Percentiles rank a stretch among this genome's conserved stretches.
Conservation (phyloP, 2,888 invertebrate species). For the Steromphala cineraria region DNA sequence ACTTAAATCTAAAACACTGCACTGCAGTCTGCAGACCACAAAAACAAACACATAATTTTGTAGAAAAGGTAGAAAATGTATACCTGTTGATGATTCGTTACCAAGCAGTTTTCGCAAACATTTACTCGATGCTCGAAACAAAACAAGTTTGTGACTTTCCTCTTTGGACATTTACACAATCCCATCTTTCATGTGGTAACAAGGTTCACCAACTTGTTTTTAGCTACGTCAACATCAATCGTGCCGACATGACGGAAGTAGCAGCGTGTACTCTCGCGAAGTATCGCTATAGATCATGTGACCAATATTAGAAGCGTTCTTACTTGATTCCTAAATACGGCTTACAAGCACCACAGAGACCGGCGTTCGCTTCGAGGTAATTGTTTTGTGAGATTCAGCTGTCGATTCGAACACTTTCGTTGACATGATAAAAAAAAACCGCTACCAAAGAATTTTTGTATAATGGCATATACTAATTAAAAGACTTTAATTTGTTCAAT, state of each 20-base stretch:
- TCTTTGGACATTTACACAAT: constrained; percentile 97
- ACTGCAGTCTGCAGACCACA: no score
- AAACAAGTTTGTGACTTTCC: constrained; percentile 97
- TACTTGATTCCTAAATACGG: no score
- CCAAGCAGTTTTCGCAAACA: constrained; percentile 99
- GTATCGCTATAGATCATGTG: neutral
- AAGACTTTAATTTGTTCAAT: no score
- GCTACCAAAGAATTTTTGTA: no score
- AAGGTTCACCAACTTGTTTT: neutral
- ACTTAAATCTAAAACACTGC: no score
- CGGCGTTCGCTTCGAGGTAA: no score
- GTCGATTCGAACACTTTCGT: no score
- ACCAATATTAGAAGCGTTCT: neutral
- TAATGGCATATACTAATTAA: no score
- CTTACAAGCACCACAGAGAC: no score
- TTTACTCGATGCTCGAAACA: constrained; percentile 99
- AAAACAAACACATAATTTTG: no score
- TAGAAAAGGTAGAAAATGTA: constrained; percentile 28
- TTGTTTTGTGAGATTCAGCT: no score
- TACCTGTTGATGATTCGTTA: constrained; percentile 96
- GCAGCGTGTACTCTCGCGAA: constrained; percentile 19
- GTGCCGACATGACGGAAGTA: constrained; percentile 42
- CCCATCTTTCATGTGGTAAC: constrained; percentile 83
- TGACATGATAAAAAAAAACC: no score
- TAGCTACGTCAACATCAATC: neutral